Base-by-base conservation (phyloP, 2,888 invertebrate species). In the Tetanocera ferruginea region DNA sequence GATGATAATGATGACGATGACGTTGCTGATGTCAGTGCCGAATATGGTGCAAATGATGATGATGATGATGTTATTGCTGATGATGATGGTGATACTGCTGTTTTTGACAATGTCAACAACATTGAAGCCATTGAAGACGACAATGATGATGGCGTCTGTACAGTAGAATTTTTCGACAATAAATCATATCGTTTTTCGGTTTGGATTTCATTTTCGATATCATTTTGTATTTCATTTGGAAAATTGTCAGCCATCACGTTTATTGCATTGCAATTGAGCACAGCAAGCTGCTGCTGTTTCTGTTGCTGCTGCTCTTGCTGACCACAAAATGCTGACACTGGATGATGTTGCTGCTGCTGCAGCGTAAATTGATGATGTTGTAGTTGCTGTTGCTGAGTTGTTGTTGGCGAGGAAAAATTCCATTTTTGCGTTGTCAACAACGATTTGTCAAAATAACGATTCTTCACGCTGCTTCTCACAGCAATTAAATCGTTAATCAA, bases 401-500 rank as follows among this genome's bases (percentile, higher is more conserved):
- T 76, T 80, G 66, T 9, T 55, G 64, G 49, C 49, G 6, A 25
- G 51, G 31, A 31, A 11, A 64, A 31, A 31, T 17, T 28, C 64
- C n/a, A 49, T 49, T 69, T 69, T 25, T 11, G 1, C 11, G 52
- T 52, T 25, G 69, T 57, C 55, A 51, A 11, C 52, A 66, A 37
- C 75, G 76, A 78, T 78, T 80, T 77, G 80, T 71, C 75, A 72
- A 67, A 78, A 78, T 79, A 73, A 75, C 23, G 23, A 49, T 55
- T 34, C 49, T 80, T 71, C 49, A 23, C 62, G 82, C 77, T 78
- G 23, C 51, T 28, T 17, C 17, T 82, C 82, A 71, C 81, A 80
- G 83, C 85, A 83, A 86, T 86, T 84, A 85, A 83, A 84, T 81
- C 83, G 83, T 85, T 85, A 83, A 86, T 86, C 85, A 86, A 85